A percentile compares a stretch with the other conserved stretches of the same genome.
These are phyloP conservation scores for Gnathonemus echidnorhynchus DNA, from an alignment of 2,113 vertebrate genomes.

Conservation along the genomic window DNA sequence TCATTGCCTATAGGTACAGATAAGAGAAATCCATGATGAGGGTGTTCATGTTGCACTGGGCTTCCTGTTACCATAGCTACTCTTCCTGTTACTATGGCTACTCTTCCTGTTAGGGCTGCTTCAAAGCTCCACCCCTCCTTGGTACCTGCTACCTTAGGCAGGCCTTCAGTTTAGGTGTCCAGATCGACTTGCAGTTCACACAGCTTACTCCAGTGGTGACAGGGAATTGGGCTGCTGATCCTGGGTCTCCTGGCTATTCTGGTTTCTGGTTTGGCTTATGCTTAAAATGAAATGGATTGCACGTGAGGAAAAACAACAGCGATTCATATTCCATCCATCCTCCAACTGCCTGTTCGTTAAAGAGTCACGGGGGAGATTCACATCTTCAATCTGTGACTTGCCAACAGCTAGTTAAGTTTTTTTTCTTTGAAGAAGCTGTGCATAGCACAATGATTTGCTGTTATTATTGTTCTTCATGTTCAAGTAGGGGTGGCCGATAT, in stretches of 20 bases:
- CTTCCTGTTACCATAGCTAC: not conserved
- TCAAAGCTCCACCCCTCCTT: not conserved
- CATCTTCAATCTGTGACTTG: not conserved
- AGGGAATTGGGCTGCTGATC: not conserved
- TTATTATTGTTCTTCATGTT: not conserved
- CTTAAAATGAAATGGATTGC: not conserved
- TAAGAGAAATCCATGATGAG: not conserved
- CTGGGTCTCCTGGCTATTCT: not conserved
- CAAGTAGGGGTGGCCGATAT: not conserved
- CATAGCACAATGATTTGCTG: not conserved
- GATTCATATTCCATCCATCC: not conserved
- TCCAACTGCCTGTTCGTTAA: not conserved
- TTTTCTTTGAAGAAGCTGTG: not conserved
- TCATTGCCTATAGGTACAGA: not conserved
- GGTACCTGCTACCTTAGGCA: not conserved
- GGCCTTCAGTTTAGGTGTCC: not conserved
- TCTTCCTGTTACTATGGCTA: not conserved
- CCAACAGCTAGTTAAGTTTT: not conserved
- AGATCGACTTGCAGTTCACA: not conserved
- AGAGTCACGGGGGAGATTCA: not conserved
- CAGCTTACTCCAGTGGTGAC: not conserved
- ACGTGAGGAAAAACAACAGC: not conserved
- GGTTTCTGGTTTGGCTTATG: not conserved
- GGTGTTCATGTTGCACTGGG: not conserved
- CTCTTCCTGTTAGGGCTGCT: not conserved